A percentile compares a stretch with the other conserved stretches of the same genome.
Evolutionary conservation across 1,140 invertebrate species (phyloP).

Genomic region (Caligus rogercresseyi): DNA sequence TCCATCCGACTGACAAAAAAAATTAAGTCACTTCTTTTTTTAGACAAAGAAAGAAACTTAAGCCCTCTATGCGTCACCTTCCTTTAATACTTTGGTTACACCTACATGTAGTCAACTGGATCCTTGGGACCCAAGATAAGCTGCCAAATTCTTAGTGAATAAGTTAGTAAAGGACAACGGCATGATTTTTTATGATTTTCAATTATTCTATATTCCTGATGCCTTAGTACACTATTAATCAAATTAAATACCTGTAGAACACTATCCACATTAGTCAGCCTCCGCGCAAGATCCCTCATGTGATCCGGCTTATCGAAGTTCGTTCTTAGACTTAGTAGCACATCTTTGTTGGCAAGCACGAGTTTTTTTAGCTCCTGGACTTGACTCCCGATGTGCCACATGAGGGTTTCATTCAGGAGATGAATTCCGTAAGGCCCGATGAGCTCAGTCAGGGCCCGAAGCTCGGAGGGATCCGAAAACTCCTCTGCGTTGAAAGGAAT

Average conservation of each 20-base stretch:
- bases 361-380: conserved; percentile 87
- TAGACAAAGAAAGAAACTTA: too few relatives aligned
- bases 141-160: too few relatives aligned
- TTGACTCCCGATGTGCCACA: conserved; percentile 96
- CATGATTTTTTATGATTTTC: neutral
- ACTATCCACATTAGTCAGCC: conserved; percentile 39
- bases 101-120: too few relatives aligned
- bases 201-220: too few relatives aligned
- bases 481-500: conserved; percentile 91
- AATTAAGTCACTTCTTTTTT: too few relatives aligned
- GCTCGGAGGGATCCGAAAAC: conserved; percentile 90
- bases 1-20: too few relatives aligned
- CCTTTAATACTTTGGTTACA: too few relatives aligned
- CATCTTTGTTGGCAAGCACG: conserved; percentile 77
- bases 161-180: neutral
- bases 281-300: conserved; percentile 94
- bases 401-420: conserved; percentile 81
- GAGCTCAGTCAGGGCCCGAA: conserved; percentile 87
- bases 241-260: conserved; percentile 23
- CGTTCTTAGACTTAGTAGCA: conserved; percentile 66
- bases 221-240: too few relatives aligned
- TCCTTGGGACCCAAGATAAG: too few relatives aligned
- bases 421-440: conserved; percentile 98
- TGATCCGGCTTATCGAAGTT: conserved; percentile 92
- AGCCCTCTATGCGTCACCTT: too few relatives aligned